Percentiles rank a stretch among this genome's conserved stretches.
Conservation (phyloP, 2,888 invertebrate genomes). For the Plagodis pulveraria region DNA sequence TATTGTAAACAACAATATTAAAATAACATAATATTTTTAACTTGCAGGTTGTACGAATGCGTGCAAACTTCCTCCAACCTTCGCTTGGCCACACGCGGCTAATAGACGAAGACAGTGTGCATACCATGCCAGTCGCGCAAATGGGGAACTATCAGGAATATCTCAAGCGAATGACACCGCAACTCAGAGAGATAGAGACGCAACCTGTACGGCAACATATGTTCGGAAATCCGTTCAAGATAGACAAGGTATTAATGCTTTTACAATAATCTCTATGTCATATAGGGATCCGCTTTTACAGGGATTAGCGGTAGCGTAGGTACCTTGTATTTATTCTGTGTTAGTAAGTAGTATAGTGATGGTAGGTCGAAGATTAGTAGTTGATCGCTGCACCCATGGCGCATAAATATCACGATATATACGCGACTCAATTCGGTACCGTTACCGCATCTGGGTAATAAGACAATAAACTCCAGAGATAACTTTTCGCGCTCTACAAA, state of each 20-base stretch:
- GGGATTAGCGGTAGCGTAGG: neutral
- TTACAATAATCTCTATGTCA: neutral
- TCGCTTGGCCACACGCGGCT: slow-evolving; percentile 90
- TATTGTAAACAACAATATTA: too few relatives aligned
- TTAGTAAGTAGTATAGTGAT: too few relatives aligned
- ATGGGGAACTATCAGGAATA: slow-evolving; percentile 99
- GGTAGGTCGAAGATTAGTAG: too few relatives aligned
- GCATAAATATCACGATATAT: too few relatives aligned
- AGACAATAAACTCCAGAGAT: too few relatives aligned
- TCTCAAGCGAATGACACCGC: slow-evolving; percentile 96
- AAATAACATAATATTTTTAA: slow-evolving; percentile 3
- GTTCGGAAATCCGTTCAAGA: slow-evolving; percentile 99
- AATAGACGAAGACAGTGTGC: slow-evolving; percentile 96
- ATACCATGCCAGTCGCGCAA: slow-evolving; percentile 97
- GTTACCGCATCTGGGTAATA: too few relatives aligned
- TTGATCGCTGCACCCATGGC: too few relatives aligned
- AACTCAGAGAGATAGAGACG: slow-evolving; percentile 97
- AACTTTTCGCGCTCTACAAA: too few relatives aligned
- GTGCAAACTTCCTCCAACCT: slow-evolving; percentile 95
- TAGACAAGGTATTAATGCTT: slow-evolving; percentile 91
- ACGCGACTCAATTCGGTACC: too few relatives aligned
- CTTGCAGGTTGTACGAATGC: slow-evolving; percentile 92
- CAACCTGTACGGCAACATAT: slow-evolving; percentile 98
- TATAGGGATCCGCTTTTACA: neutral
- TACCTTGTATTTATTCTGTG: too few relatives aligned